Conservation (phyloP, 37 sponge, comb jelly and placozoan species). For the Agelas oroides region DNA sequence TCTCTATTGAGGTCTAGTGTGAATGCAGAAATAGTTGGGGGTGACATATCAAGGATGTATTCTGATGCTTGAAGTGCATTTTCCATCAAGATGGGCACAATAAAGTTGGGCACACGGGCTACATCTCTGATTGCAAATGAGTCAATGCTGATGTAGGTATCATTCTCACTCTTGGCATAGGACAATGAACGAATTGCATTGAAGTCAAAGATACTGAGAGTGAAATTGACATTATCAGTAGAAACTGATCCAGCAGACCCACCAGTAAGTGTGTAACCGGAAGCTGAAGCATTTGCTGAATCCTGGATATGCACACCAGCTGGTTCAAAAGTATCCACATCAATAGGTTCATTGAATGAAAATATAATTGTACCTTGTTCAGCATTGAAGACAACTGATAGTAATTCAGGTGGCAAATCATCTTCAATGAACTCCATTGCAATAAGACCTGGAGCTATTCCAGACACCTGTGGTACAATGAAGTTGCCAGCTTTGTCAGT, state of each 20-base stretch:
- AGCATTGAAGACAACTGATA: constrained; percentile 62
- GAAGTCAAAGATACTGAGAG: constrained; percentile 58
- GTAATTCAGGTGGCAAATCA: constrained; percentile 48
- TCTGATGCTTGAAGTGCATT: constrained; percentile 45
- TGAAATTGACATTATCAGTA: constrained; percentile 61
- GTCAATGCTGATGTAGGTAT: constrained; percentile 84
- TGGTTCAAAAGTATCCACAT: constrained; percentile 57
- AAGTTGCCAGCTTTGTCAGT: constrained; percentile 67
- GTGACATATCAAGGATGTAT: constrained; percentile 49
- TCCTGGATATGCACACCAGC: constrained; percentile 76
- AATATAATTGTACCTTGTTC: constrained; percentile 58
- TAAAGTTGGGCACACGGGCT: constrained; percentile 54
- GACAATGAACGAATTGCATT: constrained; percentile 56
- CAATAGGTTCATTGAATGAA: constrained; percentile 85
- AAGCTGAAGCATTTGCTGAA: constrained; percentile 33
- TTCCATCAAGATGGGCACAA: constrained; percentile 45
- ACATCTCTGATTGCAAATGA: constrained; percentile 69
- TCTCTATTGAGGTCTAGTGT: constrained; percentile 64
- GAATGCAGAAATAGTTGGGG: constrained; percentile 68
- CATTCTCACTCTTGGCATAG: constrained; percentile 45
- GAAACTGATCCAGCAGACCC: constrained; percentile 35
- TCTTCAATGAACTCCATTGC: constrained; percentile 73
- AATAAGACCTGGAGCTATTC: constrained; percentile 72
- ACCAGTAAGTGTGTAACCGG: constrained; percentile 73
- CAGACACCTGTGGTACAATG: constrained; percentile 48